Base-by-base conservation (phyloP, 2,888 invertebrate species). In the Drepana falcataria region DNA sequence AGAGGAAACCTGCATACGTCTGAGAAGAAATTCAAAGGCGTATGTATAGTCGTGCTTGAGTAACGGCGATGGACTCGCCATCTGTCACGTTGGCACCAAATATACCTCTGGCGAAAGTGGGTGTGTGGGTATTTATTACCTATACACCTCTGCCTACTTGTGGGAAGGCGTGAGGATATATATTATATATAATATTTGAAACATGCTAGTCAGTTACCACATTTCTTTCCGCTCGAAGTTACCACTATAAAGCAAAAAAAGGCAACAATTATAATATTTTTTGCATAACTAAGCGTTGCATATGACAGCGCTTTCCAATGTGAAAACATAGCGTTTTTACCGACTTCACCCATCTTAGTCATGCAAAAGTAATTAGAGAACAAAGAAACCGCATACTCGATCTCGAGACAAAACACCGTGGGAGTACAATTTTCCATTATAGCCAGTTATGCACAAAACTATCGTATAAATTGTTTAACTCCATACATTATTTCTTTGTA, bases 341-440 rank as follows among this genome's bases (percentile, higher is more conserved):
- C 69, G 64, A 66, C 69, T 69, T 67, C 69, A 69, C 61, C 64
- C 59, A 61, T 70, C 73, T 77, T 73, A 80, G 80, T 85, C 87
- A 87, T 86, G 87, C 87, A 86, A 82, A 85, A 78, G 80, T 82
- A 84, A 86, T 87, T 83, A 84, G 64, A 62, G 69, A 44, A 67
- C 48, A 58, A 55, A 54, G 48, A 55, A 51, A 34, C 51, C 47
- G 48, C 48, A 40, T 49, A 49, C 35, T 51, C 41, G 51, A 21
- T 34, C 40, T 51, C 35, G 21, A 21, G 65, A 9, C 9, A 65
- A 74, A 75, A 67, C 59, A 53, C 54, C 71, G 71, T 75, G 74
- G 64, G 75, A 75, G 58, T 64, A 4, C 58, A 5, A 59, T 70
- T 70, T 70, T 67, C 67, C 66, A 68, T 61, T 61, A 66, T 54